Percentiles rank a stretch among this genome's conserved stretches.
Conservation (phyloP, 2,888 invertebrate species). For the Acanthosepion pharaonis region DNA sequence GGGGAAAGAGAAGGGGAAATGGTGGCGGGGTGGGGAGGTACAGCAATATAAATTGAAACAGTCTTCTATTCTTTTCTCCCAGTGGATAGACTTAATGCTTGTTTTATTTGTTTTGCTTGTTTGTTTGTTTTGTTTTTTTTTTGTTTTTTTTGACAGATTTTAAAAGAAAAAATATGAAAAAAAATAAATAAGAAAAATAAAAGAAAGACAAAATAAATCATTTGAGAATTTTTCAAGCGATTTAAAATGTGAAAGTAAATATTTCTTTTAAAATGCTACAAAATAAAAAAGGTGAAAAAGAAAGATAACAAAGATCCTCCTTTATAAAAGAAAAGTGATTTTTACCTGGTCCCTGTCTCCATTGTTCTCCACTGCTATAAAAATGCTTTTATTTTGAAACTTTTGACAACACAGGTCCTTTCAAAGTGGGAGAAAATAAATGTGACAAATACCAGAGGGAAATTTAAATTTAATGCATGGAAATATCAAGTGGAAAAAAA, state of each 20-base stretch:
- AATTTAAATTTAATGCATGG: neutral
- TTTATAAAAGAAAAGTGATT: constrained; percentile 33
- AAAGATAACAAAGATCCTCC: constrained; percentile 33
- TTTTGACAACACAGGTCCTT: neutral
- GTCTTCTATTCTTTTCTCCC: constrained; percentile 33
- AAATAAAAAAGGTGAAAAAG: neutral
- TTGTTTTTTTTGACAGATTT: neutral
- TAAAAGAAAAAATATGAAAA: neutral
- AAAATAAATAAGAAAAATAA: neutral
- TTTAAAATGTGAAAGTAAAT: neutral
- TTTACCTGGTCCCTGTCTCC: neutral
- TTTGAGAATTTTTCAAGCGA: neutral
- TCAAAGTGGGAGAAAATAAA: neutral
- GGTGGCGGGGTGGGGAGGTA: neutral
- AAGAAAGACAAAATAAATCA: neutral
- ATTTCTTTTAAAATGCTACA: neutral
- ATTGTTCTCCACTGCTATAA: neutral
- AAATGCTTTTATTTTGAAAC: neutral
- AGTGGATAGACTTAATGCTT: neutral
- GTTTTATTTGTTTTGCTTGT: too few relatives aligned
- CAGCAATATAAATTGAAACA: constrained; percentile 33
- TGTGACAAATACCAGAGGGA: neutral
- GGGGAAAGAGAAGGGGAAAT: neutral
- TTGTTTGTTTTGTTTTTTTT: too few relatives aligned
- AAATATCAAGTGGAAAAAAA: neutral